These are phyloP conservation scores for Cantharis rufa DNA, from an alignment of 2,888 invertebrate species.

Conservation along the genomic window DNA sequence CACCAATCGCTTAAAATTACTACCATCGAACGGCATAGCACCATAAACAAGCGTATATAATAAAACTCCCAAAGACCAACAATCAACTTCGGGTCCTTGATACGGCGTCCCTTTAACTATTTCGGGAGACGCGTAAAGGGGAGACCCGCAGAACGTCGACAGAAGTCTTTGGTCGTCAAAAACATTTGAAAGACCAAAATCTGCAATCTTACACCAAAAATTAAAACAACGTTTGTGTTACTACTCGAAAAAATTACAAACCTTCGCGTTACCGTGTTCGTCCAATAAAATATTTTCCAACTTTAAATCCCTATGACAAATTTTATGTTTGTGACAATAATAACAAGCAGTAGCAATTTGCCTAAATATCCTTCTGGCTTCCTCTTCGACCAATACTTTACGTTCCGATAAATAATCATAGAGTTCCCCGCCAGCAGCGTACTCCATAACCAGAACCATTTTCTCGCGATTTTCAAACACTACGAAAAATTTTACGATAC, in stretches of 20 bases:
- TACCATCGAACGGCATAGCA: slow-evolving; percentile 99
- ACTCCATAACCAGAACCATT: slow-evolving; percentile 99
- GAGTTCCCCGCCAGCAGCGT: slow-evolving; percentile 96
- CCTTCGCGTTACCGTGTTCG: slow-evolving; percentile 93
- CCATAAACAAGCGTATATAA: slow-evolving; percentile 98
- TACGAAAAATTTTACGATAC: slow-evolving; percentile 53
- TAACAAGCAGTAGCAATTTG: slow-evolving; percentile 96
- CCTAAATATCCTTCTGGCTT: slow-evolving; percentile 92
- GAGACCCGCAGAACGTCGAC: slow-evolving; percentile 95
- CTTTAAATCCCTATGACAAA: slow-evolving; percentile 95
- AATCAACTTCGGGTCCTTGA: slow-evolving; percentile 94
- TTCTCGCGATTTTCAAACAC: slow-evolving; percentile 99
- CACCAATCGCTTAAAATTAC: slow-evolving; percentile 95
- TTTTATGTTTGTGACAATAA: slow-evolving; percentile 98
- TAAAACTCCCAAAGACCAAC: slow-evolving; percentile 95
- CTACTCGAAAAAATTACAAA: slow-evolving; percentile 47
- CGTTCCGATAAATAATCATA: slow-evolving; percentile 95
- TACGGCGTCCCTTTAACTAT: slow-evolving; percentile 97
- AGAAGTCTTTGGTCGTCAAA: slow-evolving; percentile 86
- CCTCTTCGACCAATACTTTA: slow-evolving; percentile 88
- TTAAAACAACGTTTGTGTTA: not conserved
- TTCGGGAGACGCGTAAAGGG: slow-evolving; percentile 95
- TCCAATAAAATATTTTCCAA: slow-evolving; percentile 93
- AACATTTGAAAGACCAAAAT: slow-evolving; percentile 97
- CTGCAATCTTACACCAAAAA: slow-evolving; percentile 76